These are phyloP conservation scores for Mycetomoellerius zeteki DNA, from an alignment of 1,140 invertebrate genomes.

Conservation along the genomic window DNA sequence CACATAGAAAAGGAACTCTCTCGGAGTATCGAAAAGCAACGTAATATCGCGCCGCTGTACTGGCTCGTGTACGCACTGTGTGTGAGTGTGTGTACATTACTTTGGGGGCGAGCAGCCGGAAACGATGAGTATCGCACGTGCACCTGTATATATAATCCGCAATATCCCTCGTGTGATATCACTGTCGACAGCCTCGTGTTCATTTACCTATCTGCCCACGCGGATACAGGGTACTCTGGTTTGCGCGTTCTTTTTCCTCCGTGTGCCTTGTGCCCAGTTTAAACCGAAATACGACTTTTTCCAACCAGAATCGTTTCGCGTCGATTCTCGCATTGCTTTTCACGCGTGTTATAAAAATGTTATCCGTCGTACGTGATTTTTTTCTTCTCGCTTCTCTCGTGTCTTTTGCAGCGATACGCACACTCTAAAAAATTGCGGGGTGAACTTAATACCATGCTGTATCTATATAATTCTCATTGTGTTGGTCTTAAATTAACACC, in stretches of 20 bases:
- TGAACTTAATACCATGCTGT: no score
- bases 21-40: conserved; percentile 62
- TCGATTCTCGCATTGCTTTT: background rate
- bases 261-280: conserved; percentile 8
- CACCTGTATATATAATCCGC: conserved; percentile 75
- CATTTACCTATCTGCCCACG: conserved; percentile 54
- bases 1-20: conserved; percentile 44
- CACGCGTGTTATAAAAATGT: conserved; percentile 27
- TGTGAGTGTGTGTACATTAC: conserved; percentile 47
- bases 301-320: conserved; percentile 33
- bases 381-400: background rate
- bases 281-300: conserved; percentile 53
- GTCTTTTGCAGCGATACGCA: background rate
- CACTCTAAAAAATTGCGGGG: no score
- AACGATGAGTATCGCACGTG: conserved; percentile 66
- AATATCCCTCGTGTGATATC: conserved; percentile 73
- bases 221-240: conserved; percentile 29
- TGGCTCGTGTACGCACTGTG: background rate
- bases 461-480: no score
- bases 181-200: conserved; percentile 59
- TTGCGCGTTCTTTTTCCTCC: conserved; percentile 42
- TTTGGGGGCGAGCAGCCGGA: conserved; percentile 68
- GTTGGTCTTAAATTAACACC: no score
- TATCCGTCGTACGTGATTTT: conserved; percentile 10
- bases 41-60: conserved; percentile 67